Percentiles rank a stretch among this genome's conserved stretches.
These are phyloP conservation scores for Pseudopodoces humilis DNA, from an alignment of 2,113 vertebrate genomes.

Conservation along the genomic window DNA sequence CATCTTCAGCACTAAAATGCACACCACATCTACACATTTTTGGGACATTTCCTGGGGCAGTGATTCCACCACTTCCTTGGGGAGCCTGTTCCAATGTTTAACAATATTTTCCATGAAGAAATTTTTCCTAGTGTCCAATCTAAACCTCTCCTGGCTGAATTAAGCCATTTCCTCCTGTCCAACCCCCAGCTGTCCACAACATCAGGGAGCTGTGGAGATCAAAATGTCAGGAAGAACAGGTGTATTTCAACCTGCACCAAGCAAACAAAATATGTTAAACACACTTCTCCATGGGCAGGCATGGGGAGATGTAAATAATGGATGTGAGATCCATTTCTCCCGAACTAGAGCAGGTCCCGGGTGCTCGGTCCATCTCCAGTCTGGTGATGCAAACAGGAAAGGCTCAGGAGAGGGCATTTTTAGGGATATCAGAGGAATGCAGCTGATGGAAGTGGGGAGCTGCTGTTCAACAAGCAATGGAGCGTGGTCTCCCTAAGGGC, in stretches of 20 bases:
- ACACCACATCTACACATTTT: not conserved
- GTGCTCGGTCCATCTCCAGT: not conserved
- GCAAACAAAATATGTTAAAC: not conserved
- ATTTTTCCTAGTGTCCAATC: too few relatives aligned
- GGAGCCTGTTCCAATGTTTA: not conserved
- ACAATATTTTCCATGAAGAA: too few relatives aligned
- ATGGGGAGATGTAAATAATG: not conserved
- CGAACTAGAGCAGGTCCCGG: not conserved
- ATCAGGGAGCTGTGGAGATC: not conserved
- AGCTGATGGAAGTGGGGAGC: not conserved
- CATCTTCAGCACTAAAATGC: not conserved
- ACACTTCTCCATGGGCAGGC: accelerated
- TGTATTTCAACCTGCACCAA: not conserved
- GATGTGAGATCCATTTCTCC: not conserved
- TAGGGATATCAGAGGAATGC: not conserved
- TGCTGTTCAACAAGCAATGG: slow-evolving; percentile 57
- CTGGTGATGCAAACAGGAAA: not conserved
- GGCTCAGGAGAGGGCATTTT: accelerated
- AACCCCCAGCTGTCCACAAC: not conserved
- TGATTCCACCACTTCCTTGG: not conserved
- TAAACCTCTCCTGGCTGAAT: not conserved
- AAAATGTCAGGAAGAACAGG: not conserved
- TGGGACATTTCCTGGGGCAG: not conserved
- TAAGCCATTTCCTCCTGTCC: not conserved
- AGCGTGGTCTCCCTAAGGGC: slow-evolving; percentile 29